A percentile compares a stretch with the other conserved stretches of the same genome.
These are phyloP conservation scores for Parnassius apollo DNA, from an alignment of 2,888 invertebrate genomes.

Conservation along the genomic window DNA sequence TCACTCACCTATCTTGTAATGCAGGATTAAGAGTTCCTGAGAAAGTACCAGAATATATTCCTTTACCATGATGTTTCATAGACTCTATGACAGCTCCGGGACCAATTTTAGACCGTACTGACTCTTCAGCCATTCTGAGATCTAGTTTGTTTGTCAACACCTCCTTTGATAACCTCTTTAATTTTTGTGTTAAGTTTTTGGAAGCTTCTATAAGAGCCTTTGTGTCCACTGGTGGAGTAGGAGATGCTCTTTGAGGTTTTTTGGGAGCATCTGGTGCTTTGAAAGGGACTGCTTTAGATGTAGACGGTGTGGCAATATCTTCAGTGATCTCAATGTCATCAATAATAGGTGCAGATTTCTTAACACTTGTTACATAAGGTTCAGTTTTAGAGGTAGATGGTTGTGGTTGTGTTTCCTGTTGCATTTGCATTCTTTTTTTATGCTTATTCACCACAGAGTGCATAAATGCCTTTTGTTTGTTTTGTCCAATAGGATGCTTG, in stretches of 20 bases:
- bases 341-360: constrained; percentile 60
- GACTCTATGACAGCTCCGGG: constrained; percentile 93
- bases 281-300: constrained; percentile 63
- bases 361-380: constrained; percentile 61
- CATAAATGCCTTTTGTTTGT: constrained; percentile 77
- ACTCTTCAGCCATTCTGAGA: constrained; percentile 71
- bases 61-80: constrained; percentile 96
- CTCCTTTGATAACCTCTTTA: constrained; percentile 94
- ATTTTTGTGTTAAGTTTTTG: constrained; percentile 93
- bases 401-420: constrained; percentile 58
- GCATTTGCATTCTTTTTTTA: constrained; percentile 69
- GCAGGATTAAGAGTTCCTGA: constrained; percentile 97
- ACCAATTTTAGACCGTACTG: constrained; percentile 69
- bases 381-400: constrained; percentile 72
- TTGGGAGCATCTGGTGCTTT: constrained; percentile 65
- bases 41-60: constrained; percentile 97
- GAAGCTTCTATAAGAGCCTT: constrained; percentile 93
- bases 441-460: constrained; percentile 77
- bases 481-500: constrained; percentile 74
- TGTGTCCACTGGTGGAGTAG: constrained; percentile 81
- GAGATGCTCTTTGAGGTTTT: constrained; percentile 58
- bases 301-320: constrained; percentile 60
- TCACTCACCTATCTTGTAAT: constrained; percentile 87
- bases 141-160: constrained; percentile 87
- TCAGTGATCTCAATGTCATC: constrained; percentile 49